phyloP scores from a whole-genome alignment of 1,140 invertebrate species.

The Holcopasites calliopsidis region DNA sequence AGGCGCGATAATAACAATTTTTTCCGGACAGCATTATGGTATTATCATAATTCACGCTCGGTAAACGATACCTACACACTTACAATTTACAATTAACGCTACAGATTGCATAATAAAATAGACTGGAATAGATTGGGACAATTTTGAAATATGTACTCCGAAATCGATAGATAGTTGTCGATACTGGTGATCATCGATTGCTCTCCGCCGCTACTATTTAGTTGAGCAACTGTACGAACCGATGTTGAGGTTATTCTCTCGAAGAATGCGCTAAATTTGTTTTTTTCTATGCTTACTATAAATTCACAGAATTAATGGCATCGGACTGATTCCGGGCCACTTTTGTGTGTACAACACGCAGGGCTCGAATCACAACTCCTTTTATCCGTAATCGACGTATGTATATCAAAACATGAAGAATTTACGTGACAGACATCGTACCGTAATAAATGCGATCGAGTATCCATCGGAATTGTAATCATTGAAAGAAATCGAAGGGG shows the following conservation, averaged over 20 bases:
- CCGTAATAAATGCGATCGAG: constrained; percentile 2
- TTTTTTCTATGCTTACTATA: constrained; percentile 5
- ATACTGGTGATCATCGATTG: no score
- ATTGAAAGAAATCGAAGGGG: not conserved
- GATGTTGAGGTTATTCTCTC: constrained; percentile 20
- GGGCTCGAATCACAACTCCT: not conserved
- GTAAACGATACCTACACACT: no score
- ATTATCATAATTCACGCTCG: no score
- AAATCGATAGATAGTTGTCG: no score
- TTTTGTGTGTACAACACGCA: not conserved
- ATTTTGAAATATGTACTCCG: no score
- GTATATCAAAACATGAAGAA: constrained; percentile 24
- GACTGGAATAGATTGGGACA: no score
- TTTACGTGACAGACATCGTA: constrained; percentile 13
- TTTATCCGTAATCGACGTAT: not conserved
- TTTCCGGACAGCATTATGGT: no score
- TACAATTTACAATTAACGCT: no score
- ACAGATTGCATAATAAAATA: no score
- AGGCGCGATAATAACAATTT: no score
- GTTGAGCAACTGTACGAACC: not conserved
- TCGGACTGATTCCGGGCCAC: not conserved
- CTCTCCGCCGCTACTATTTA: no score
- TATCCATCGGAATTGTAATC: not conserved
- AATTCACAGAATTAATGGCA: constrained; percentile 11
- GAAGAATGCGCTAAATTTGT: not conserved